A percentile compares a stretch with the other conserved stretches of the same genome.
Evolutionary conservation across 2,797 vertebrate species (phyloP).

Genomic region (Oophaga sylvatica): DNA sequence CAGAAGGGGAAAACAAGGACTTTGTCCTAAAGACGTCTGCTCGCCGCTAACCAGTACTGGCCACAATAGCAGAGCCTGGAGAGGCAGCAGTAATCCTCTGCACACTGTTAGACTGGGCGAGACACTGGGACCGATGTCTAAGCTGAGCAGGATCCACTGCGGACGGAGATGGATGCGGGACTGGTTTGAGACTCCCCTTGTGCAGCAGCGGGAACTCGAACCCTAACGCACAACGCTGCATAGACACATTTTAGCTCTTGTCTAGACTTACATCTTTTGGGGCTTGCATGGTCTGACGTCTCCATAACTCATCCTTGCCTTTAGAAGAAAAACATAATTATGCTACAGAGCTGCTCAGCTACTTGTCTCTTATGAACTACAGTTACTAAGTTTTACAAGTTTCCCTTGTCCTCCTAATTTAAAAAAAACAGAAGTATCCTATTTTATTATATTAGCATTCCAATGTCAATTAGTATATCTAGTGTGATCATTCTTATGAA

Average conservation of each 20-base stretch:
- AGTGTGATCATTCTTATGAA: not conserved
- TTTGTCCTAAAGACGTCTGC: too few relatives aligned
- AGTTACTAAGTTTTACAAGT: not conserved
- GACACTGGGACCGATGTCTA: too few relatives aligned
- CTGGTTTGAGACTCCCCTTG: too few relatives aligned
- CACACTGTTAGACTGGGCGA: too few relatives aligned
- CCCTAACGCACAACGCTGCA: not conserved
- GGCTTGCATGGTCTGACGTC: not conserved
- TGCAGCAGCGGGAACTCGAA: too few relatives aligned
- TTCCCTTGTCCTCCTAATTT: not conserved
- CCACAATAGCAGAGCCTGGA: too few relatives aligned
- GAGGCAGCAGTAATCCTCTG: too few relatives aligned
- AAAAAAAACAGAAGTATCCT: not conserved
- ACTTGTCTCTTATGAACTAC: not conserved
- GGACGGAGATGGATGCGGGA: too few relatives aligned
- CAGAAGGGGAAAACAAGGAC: too few relatives aligned
- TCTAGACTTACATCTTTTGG: not conserved
- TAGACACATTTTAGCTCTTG: not conserved
- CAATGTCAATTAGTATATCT: not conserved
- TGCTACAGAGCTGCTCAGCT: not conserved
- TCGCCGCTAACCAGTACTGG: too few relatives aligned
- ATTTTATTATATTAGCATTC: not conserved
- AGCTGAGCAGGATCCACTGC: too few relatives aligned
- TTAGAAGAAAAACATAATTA: not conserved
- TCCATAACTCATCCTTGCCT: not conserved